phyloP scores from a whole-genome alignment of 2,888 invertebrate genomes.

The Melanostoma scalare region DNA sequence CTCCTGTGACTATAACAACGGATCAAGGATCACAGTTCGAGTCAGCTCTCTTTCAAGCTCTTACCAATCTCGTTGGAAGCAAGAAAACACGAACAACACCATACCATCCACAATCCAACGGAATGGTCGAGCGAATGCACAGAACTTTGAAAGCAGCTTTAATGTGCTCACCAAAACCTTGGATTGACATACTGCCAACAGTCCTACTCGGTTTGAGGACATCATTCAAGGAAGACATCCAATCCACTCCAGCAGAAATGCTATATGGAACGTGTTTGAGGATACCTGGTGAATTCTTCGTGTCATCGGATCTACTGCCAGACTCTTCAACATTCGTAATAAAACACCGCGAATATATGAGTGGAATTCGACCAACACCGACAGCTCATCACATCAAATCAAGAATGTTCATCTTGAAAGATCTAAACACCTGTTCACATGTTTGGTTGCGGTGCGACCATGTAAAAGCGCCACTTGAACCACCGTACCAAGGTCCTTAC shows the following conservation, averaged over 20 bases:
- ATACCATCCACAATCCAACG: slow-evolving; percentile 1
- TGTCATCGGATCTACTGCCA: not conserved
- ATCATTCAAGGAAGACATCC: not conserved
- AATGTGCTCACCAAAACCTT: slow-evolving; percentile 2
- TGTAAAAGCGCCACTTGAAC: not conserved
- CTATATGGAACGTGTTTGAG: slow-evolving; percentile 3
- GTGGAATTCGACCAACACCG: not conserved
- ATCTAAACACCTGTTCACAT: not conserved
- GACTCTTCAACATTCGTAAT: not conserved
- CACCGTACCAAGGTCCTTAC: slow-evolving; percentile 11
- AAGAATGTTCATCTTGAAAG: not conserved
- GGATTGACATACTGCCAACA: slow-evolving; percentile 3
- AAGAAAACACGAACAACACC: not conserved
- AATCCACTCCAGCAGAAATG: slow-evolving; percentile 26
- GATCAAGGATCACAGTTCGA: no score
- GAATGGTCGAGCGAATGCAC: no score
- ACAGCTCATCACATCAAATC: slow-evolving; percentile 10
- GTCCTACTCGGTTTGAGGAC: slow-evolving; percentile 11
- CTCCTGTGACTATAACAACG: not conserved
- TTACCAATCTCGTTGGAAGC: slow-evolving; percentile 13
- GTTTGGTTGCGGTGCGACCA: not conserved
- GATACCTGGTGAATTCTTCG: slow-evolving; percentile 24
- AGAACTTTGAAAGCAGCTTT: no score
- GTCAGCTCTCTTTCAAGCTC: slow-evolving; percentile 18
- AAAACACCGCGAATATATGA: slow-evolving; percentile 12